These are phyloP conservation scores for Schlechtendalia chinensis DNA, from an alignment of 1,140 invertebrate species.

Conservation along the genomic window DNA sequence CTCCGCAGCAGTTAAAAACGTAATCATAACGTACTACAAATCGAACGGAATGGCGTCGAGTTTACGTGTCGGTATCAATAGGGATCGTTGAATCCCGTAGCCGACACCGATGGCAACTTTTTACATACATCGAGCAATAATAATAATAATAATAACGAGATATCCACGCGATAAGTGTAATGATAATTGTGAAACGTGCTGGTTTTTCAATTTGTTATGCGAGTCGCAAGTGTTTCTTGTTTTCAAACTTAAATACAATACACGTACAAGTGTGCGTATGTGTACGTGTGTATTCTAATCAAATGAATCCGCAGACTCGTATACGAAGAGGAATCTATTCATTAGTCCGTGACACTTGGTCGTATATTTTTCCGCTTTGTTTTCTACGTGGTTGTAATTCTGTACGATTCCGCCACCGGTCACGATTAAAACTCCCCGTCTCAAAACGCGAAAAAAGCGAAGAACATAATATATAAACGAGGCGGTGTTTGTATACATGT, in stretches of 20 bases:
- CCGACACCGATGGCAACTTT: background rate
- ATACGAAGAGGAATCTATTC: slow-evolving; percentile 18
- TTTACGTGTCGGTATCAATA: background rate
- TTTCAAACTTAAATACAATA: background rate
- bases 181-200: slow-evolving; percentile 4
- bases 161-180: background rate
- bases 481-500: background rate
- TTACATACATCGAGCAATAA: too few species aligned
- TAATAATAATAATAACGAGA: slow-evolving; percentile 21
- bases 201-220: background rate
- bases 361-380: slow-evolving; percentile 12
- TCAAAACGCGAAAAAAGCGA: slow-evolving; percentile 2
- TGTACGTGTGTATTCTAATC: too few species aligned
- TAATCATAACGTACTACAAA: too few species aligned
- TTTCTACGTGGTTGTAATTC: background rate
- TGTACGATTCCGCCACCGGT: too few species aligned
- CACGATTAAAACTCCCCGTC: slow-evolving; percentile 3
- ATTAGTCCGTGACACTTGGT: slow-evolving; percentile 4
- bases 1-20: too few species aligned
- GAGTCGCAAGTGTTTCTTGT: background rate
- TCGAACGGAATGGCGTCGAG: background rate
- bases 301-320: background rate
- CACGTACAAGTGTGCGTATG: too few species aligned
- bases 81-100: background rate
- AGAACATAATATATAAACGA: background rate